A percentile compares a stretch with the other conserved stretches of the same genome.
These are phyloP conservation scores for Drosophila lutescens DNA, from an alignment of 2,888 invertebrate genomes.

Conservation along the genomic window DNA sequence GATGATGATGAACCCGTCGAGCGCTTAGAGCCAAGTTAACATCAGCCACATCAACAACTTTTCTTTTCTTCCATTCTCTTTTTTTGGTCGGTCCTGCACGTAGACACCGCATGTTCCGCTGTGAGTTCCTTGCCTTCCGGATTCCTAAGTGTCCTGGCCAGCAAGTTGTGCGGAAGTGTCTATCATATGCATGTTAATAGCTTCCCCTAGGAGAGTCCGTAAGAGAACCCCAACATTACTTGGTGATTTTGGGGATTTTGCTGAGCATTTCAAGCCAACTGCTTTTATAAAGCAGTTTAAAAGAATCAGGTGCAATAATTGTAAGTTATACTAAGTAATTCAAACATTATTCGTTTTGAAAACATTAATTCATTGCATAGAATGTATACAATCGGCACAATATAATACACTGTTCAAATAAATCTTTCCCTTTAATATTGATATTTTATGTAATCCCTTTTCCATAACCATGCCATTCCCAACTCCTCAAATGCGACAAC, in stretches of 20 bases:
- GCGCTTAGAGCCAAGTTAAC: constrained; percentile 58
- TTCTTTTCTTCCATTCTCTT: constrained; percentile 16
- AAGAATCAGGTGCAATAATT: not conserved
- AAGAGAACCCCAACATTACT: not conserved
- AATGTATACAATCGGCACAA: too few species aligned
- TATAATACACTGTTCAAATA: too few species aligned
- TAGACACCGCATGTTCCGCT: constrained; percentile 65
- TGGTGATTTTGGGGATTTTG: not conserved
- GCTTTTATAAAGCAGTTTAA: not conserved
- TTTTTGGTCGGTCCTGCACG: constrained; percentile 56
- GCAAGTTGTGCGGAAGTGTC: constrained; percentile 74
- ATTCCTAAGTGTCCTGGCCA: constrained; percentile 28
- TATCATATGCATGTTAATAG: constrained; percentile 79
- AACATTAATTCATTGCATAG: too few species aligned
- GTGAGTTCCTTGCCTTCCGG: constrained; percentile 37
- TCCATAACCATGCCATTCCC: not conserved
- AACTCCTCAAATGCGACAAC: not conserved
- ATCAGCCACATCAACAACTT: constrained; percentile 52
- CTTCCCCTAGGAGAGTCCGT: constrained; percentile 31
- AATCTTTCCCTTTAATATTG: too few species aligned
- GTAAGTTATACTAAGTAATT: not conserved
- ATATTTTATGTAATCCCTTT: too few species aligned
- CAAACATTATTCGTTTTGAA: too few species aligned
- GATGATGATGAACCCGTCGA: constrained; percentile 62
- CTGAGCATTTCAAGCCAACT: not conserved